phyloP scores from a whole-genome alignment of 2,888 invertebrate genomes.

The Trypoxylon attenuatum region DNA sequence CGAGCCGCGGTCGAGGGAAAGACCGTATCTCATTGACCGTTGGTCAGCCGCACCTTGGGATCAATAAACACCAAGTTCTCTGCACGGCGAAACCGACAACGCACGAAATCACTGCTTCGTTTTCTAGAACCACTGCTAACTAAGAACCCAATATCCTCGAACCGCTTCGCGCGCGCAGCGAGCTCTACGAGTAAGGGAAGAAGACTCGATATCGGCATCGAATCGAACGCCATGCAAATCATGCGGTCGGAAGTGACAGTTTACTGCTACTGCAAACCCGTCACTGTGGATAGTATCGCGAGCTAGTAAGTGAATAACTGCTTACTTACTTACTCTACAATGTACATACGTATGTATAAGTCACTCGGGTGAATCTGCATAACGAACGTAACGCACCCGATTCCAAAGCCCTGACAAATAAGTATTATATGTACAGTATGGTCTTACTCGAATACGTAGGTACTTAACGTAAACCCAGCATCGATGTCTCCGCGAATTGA shows the following conservation, averaged over 20 bases:
- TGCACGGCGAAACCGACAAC: conserved; percentile 21
- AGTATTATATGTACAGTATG: not conserved
- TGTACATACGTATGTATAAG: too few relatives aligned
- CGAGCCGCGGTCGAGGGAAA: conserved; percentile 59
- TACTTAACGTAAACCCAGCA: conserved; percentile 33
- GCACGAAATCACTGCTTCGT: conserved; percentile 8
- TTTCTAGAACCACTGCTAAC: not conserved
- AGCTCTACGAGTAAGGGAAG: too few relatives aligned
- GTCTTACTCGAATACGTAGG: not conserved
- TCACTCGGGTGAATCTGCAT: too few relatives aligned
- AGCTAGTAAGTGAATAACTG: conserved; percentile 13
- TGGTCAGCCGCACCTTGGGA: conserved; percentile 69
- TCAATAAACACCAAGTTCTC: conserved; percentile 59
- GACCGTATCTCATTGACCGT: conserved; percentile 74
- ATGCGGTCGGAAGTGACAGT: conserved; percentile 52
- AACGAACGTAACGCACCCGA: conserved; percentile 6
- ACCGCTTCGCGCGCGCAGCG: too few relatives aligned
- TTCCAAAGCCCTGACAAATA: not conserved
- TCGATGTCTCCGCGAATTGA: conserved; percentile 54
- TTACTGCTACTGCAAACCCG: conserved; percentile 53
- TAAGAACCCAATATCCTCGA: not conserved
- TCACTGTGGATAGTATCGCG: too few relatives aligned
- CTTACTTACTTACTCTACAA: not conserved
- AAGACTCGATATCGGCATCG: too few relatives aligned
- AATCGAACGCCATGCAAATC: conserved; percentile 43